Evolutionary conservation across 1,140 invertebrate species (phyloP), one percentile per base, ranked within the genome.

Genomic region (Drosophila parvula): DNA sequence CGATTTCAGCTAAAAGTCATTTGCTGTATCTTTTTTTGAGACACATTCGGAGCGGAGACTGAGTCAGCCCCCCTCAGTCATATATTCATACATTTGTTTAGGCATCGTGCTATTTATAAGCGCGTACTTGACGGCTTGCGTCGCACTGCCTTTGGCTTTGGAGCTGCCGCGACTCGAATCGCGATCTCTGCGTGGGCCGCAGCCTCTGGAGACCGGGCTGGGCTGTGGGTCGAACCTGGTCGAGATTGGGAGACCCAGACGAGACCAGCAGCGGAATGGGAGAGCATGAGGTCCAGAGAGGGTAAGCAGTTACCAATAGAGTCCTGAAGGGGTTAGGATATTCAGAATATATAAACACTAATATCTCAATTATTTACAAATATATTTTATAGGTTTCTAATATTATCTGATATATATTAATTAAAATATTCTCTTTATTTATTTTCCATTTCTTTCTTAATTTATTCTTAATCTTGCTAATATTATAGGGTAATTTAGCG

Each of bases 111-210:
- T 78, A 78, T 78, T 78, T 78, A 79, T 77, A 74, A 78, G 55
- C 77, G 53, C 47, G 83, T 83, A 89, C 84, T 88, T 88, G 83
- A 88, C 71, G 55, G 63, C 79, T 64, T 58, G 51, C 65, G 51
- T 34, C 22, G 22, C 22, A 22, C 22, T 36, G 62, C 32, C 38
- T 51, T 12, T 36, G 32, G 51, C 51, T 64, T 59, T 60, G 62
- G 59, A 3, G 22, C 3, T 22, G 22, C 22, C 51, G 27, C 32
- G 28, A n/a, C 61, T 32, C 18, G n/a, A 11, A 9, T 10, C 3
- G 34, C 18, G 34, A 22, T 34, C 27, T 43, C 28, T 77, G 71
- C 83, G 83, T 86, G 55, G 83, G 82, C 44, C 5, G 44, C 11
- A 34, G 36, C 64, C 45, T 65, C 58, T 65, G 71, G 61, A 16